Base-by-base conservation (phyloP, 2,113 vertebrate species). In the Podilymbus podiceps region DNA sequence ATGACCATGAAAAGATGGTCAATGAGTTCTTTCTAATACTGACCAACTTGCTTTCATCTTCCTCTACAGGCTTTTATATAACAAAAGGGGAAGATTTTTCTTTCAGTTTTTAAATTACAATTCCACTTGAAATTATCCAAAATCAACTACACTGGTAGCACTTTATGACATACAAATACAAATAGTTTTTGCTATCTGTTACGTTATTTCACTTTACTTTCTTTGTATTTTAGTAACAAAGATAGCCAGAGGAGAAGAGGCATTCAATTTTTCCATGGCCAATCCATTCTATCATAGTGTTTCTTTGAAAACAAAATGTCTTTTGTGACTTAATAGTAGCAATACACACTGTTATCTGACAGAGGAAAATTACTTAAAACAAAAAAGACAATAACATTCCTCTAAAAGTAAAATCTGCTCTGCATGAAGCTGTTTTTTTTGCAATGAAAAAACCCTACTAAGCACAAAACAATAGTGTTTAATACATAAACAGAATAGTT, bases 151-250 rank as follows among this genome's bases (percentile, higher is more conserved):
- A n/a, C 13, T 76, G 27, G 19, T 74, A 76, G 69, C 18, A 38
- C 18, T 63, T 94, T 31, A 67, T 62, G 67, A 30, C 28, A 62
- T 59, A 68, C 17, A 90, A 77, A 40, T 42, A 67, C 6, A 58
- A 82, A 66, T 40, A 89, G 23, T 7, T 81, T 90, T 78, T 86
- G 27, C 27, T 84, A 50, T 72, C 40, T 90, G 12, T 52, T 86
- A 55, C 15, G 33, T 35, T n/a, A 72, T 96, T 72, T 85, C 16
- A 83, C 42, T 77, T 92, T 89, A 44, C 27, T 71, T 95, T 87
- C 19, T 35, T 84, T n/a, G 75, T 56, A 68, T n/a, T 94, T 95
- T 49, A 66, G n/a, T 66, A 95, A 91, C 30, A 95, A 92, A 85
- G 50, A 47, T 3, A 91, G 73, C 74, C 46, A 75, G 8, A 86